Evolutionary conservation across 2,888 invertebrate genomes (phyloP).

Genomic region (Cataglyphis rosenhaueri): DNA sequence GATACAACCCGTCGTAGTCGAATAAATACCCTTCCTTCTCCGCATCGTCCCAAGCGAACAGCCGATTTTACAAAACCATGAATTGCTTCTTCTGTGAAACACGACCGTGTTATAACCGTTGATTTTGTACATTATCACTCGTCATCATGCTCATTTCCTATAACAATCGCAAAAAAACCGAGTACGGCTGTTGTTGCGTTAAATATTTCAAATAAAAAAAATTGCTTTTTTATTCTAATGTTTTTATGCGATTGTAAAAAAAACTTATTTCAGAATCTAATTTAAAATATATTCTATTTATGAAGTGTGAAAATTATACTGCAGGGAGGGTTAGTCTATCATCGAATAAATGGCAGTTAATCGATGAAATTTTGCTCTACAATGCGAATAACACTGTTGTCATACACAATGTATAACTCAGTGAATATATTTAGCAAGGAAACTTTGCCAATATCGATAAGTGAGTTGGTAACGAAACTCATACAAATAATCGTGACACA

Average conservation of each 20-base stretch:
- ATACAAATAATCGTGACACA: slow-evolving; percentile 42
- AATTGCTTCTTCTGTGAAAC: slow-evolving; percentile 26
- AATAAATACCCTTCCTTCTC: slow-evolving; percentile 14
- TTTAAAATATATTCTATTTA: neutral
- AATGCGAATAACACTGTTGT: neutral
- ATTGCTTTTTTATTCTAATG: neutral
- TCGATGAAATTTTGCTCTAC: slow-evolving; percentile 19
- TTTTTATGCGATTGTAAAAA: neutral
- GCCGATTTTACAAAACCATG: slow-evolving; percentile 13
- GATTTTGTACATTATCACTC: neutral
- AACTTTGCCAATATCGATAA: slow-evolving; percentile 44
- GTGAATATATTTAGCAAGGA: slow-evolving; percentile 35
- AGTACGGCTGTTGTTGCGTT: neutral
- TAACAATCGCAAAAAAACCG: neutral
- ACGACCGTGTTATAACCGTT: neutral
- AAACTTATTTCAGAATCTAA: neutral
- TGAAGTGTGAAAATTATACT: neutral
- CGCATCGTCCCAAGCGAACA: neutral
- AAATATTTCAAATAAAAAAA: neutral
- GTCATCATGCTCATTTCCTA: neutral
- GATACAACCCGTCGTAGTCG: slow-evolving; percentile 23
- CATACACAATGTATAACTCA: neutral
- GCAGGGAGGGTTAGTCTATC: neutral
- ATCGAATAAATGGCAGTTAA: neutral
- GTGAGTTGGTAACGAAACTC: slow-evolving; percentile 28